Evolutionary conservation across 2,113 vertebrate genomes (phyloP), one percentile per base, ranked within the genome.

Genomic region (Phrynosoma platyrhinos): DNA sequence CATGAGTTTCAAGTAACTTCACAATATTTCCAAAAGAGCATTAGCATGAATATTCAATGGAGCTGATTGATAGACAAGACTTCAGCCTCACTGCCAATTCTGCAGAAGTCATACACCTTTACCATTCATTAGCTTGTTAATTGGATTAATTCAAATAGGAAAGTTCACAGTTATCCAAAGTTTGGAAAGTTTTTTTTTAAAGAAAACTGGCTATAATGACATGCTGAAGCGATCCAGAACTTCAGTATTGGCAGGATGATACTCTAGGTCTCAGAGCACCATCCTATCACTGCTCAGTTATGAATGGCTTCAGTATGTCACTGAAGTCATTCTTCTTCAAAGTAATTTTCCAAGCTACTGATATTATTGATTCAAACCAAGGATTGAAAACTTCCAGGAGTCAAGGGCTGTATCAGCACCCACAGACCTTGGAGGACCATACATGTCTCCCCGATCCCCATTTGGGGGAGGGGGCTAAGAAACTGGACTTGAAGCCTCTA

Each of bases 91-190:
- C 55, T 83, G 68, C 64, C 30, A 76, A 21, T 47, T 90, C 66
- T 87, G 20, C 27, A 32, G 40, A 76, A 36, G 30, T 20, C 75
- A 18, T 62, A 47, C n/a, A 14, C 40, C 40, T 10, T 16, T 52
- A 13, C 42, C 13, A 68, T 79, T 88, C 78, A 85, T 25, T 77
- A 85, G 85, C 30, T 52, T n/a, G 66, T 91, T 78, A 91, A 64
- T 85, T 69, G 83, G 92, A 88, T 55, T 5, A 88, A 20, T 79
- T 76, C 58, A n/a, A 79, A 62, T 18, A 66, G n/a, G 91, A 72
- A 87, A 87, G 40, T 52, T 74, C 36, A 62, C 6, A 6, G 27
- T 18, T 62, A 81, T 62, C 23, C 68, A 71, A 5, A 66, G 64
- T 21, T 21, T 21, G 13, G 18, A 66, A 66, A 66, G 21, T 69